Evolutionary conservation across 92 coral and sea anemone species (phyloP).

Genomic region (Zoanthus solanderi): DNA sequence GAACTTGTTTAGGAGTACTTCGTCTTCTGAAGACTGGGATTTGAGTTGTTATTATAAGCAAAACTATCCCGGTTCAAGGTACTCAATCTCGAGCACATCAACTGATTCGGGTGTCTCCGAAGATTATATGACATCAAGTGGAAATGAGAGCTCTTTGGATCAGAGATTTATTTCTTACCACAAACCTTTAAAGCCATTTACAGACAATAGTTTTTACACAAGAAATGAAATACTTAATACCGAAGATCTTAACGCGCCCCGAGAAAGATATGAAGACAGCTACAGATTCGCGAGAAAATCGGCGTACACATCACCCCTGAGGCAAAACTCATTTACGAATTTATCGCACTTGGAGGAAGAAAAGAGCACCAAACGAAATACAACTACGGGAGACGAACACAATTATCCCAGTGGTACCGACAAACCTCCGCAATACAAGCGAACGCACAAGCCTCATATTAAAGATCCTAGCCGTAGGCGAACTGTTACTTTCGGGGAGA

Average conservation of each 20-base stretch:
- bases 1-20: slow-evolving; percentile 41
- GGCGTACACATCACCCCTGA: background rate
- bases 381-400: background rate
- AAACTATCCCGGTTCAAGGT: slow-evolving; percentile 88
- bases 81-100: slow-evolving; percentile 90
- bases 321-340: slow-evolving; percentile 15
- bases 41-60: slow-evolving; percentile 59
- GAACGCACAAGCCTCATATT: slow-evolving; percentile 54
- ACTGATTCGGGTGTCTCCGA: slow-evolving; percentile 98
- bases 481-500: slow-evolving; percentile 91
- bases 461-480: slow-evolving; percentile 73
- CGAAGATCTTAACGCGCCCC: background rate
- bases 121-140: slow-evolving; percentile 60
- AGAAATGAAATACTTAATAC: background rate
- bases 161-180: slow-evolving; percentile 19
- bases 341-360: background rate
- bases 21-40: slow-evolving; percentile 71
- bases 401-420: background rate
- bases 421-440: slow-evolving; percentile 39
- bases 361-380: background rate
- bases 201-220: background rate
- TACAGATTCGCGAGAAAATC: slow-evolving; percentile 4
- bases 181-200: slow-evolving; percentile 19
- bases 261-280: slow-evolving; percentile 12
- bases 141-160: slow-evolving; percentile 62